Base-by-base conservation (phyloP, 2,113 vertebrate species). In the Ranitomeya imitator region DNA sequence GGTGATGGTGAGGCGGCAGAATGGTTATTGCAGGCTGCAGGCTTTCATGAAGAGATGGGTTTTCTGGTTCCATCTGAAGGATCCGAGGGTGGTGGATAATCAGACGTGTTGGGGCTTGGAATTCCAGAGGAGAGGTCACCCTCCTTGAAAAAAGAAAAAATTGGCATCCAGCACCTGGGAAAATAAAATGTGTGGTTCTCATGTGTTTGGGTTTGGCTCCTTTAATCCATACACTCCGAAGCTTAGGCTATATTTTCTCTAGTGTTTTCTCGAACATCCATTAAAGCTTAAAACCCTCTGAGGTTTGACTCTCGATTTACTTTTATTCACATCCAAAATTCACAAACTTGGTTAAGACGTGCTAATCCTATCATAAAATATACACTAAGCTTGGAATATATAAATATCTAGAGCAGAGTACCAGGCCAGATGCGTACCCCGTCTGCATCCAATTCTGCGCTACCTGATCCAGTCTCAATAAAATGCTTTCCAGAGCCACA, bases 361-460 rank as follows among this genome's bases (percentile, higher is more conserved):
- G 78, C 71, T 81, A 81, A 79, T 79, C 45, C 61, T n/a, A 55
- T 54, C 60, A 86, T 79, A 86, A 86, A 79, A 79, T 61, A 65
- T 55, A 31, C 37, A 82, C 61, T 13, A 73, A 54, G 26, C 73
- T 76, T 76, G 73, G 73, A 76, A 76, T 76, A 76, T 76, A 76
- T 51, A 11, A 76, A 76, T 76, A 76, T 76, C 73, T 76, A 76
- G 37, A 18, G 18, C 16, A 45, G 10, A 71, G 51, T 69, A 52
- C 78, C 26, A 81, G 11, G 52, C 78, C 55, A 74, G 67, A 57
- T 82, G 85, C 9, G 21, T 12, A 16, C 59, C 76, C 37, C 18
- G 19, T 12, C 79, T 79, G 45, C 14, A 31, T 79, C 23, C 59
- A 63, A 19, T 86, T 76, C 26, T 77, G 10, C 23, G 57, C 71